phyloP scores from a whole-genome alignment of 1,140 invertebrate genomes.

The Cyrtorhinus lividipennis region DNA sequence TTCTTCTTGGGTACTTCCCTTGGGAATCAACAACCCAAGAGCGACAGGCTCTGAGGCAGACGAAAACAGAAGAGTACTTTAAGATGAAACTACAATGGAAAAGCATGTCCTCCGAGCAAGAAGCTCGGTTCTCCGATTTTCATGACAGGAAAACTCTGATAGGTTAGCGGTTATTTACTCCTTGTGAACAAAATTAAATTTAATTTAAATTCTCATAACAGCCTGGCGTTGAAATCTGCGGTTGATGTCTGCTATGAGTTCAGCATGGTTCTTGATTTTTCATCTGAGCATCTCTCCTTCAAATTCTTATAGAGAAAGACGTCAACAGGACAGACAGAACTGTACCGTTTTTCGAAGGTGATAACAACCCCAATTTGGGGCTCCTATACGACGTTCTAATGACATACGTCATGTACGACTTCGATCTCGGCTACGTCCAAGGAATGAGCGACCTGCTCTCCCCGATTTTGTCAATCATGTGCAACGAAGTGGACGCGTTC shows the following conservation, averaged over 20 bases:
- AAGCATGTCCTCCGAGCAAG: constrained; percentile 72
- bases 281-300: too few species aligned
- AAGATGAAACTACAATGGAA: constrained; percentile 95
- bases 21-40: constrained; percentile 67
- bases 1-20: constrained; percentile 73
- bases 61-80: constrained; percentile 77
- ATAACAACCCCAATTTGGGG: constrained; percentile 76
- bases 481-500: constrained; percentile 90
- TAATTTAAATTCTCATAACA: neutral
- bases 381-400: constrained; percentile 84
- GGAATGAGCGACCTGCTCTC: constrained; percentile 96
- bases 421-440: constrained; percentile 90
- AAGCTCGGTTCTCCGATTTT: constrained; percentile 74
- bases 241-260: neutral
- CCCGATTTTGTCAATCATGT: constrained; percentile 78
- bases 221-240: constrained; percentile 3
- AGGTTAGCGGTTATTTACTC: constrained; percentile 35
- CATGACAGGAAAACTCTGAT: constrained; percentile 86
- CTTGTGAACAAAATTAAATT: neutral
- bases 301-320: constrained; percentile 89
- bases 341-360: constrained; percentile 78
- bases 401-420: constrained; percentile 99
- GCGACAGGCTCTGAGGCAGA: constrained; percentile 47
- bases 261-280: constrained; percentile 11
- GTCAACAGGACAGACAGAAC: constrained; percentile 90